phyloP scores from a whole-genome alignment of 2,113 vertebrate genomes.

The Manacus vitellinus region DNA sequence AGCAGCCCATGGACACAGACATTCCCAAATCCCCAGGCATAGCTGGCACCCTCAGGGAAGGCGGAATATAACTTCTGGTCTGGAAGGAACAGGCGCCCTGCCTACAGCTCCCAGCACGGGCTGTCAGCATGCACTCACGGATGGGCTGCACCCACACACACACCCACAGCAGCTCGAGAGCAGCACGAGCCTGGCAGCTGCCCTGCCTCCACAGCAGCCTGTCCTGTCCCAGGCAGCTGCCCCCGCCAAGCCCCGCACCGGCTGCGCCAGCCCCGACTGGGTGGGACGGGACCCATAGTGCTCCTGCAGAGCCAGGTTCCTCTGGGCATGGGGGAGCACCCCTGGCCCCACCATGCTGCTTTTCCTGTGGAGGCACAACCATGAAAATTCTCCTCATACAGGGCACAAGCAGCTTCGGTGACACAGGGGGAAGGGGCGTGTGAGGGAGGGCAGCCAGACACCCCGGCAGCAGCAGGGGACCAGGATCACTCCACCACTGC shows the following conservation, averaged over 20 bases:
- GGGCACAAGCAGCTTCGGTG: rapidly evolving
- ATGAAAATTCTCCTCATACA: not conserved
- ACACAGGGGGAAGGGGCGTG: not conserved
- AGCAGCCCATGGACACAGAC: rapidly evolving
- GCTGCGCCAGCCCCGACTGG: not conserved
- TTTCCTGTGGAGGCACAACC: not conserved
- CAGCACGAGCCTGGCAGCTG: not conserved
- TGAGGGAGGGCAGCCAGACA: not conserved
- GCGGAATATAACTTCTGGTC: not conserved
- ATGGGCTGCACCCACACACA: not conserved
- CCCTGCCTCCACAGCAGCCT: not conserved
- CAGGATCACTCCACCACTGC: not conserved
- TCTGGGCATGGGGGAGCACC: not conserved
- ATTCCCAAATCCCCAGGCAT: not conserved
- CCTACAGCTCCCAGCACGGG: not conserved
- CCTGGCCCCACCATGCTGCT: not conserved
- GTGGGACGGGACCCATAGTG: not conserved
- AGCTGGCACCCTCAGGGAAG: not conserved
- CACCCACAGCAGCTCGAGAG: not conserved
- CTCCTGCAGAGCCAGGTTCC: not conserved
- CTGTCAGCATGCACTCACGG: rapidly evolving
- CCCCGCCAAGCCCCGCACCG: rapidly evolving
- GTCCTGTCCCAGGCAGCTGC: not conserved
- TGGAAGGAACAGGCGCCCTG: not conserved
- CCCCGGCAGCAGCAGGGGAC: rapidly evolving